A percentile compares a stretch with the other conserved stretches of the same genome.
Conservation (phyloP, 30 jellyfish, hydroid and myxozoan genomes). For the Euphysa ruthae region DNA sequence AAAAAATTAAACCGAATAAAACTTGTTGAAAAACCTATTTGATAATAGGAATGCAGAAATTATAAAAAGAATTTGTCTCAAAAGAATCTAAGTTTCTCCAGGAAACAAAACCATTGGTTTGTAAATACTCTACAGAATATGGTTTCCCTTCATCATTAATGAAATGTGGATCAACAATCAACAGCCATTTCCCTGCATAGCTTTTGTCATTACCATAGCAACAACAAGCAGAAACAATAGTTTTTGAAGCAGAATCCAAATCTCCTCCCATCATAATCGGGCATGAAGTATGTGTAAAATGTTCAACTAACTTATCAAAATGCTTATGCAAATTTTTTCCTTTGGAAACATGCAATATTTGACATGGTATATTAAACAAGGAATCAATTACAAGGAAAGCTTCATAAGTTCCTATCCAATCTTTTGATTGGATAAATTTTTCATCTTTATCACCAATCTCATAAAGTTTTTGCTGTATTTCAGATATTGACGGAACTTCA, state of each 20-base stretch:
- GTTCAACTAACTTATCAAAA: slow-evolving; percentile 10
- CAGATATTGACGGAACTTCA: slow-evolving; percentile 35
- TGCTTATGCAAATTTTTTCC: slow-evolving; percentile 11
- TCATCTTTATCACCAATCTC: slow-evolving; percentile 40
- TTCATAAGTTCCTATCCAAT: slow-evolving; percentile 70
- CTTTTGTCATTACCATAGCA: background rate
- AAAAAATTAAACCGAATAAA: no score
- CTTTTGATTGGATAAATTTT: slow-evolving; percentile 44
- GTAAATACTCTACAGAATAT: slow-evolving; percentile 22
- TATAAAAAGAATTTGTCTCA: slow-evolving; percentile 40
- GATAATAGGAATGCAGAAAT: slow-evolving; percentile 53
- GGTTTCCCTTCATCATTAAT: slow-evolving; percentile 7
- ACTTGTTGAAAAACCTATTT: no score
- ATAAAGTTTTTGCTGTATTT: slow-evolving; percentile 32
- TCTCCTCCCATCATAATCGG: slow-evolving; percentile 60
- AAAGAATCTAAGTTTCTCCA: slow-evolving; percentile 45
- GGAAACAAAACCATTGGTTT: slow-evolving; percentile 39
- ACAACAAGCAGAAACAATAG: slow-evolving; percentile 36
- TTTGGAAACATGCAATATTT: slow-evolving; percentile 25
- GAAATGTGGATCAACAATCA: slow-evolving; percentile 52
- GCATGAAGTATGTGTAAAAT: slow-evolving; percentile 21
- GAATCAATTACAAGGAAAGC: slow-evolving; percentile 38
- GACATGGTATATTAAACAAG: slow-evolving; percentile 40
- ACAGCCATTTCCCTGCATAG: no score
- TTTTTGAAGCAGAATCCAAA: slow-evolving; percentile 52